Evolutionary conservation across 2,888 invertebrate genomes (phyloP).

Genomic region (Amphimallon solstitiale): DNA sequence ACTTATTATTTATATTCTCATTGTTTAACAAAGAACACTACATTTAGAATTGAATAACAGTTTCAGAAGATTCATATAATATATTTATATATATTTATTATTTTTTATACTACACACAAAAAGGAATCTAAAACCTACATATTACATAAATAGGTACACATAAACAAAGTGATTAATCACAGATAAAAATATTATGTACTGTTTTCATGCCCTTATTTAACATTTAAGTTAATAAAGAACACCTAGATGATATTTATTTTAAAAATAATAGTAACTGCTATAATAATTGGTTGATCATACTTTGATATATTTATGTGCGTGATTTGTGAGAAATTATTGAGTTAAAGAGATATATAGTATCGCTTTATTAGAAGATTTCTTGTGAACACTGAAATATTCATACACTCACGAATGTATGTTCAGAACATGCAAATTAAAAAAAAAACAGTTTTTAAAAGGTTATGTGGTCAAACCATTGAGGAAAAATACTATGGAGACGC

Average conservation of each 20-base stretch:
- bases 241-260: background rate
- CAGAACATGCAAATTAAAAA: background rate
- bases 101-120: slow-evolving; percentile 43
- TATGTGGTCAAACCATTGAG: too few relatives aligned
- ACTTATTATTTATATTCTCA: background rate
- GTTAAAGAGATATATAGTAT: background rate
- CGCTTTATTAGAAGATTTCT: background rate
- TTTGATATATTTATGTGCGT: slow-evolving; percentile 50
- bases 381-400: background rate
- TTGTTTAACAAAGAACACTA: slow-evolving; percentile 46
- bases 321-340: slow-evolving; percentile 43
- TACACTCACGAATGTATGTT: background rate
- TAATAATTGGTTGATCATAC: slow-evolving; percentile 30
- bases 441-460: background rate
- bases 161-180: slow-evolving; percentile 56
- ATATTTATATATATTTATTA: slow-evolving; percentile 45
- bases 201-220: slow-evolving; percentile 23
- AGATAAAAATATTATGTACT: slow-evolving; percentile 56
- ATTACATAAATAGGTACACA: slow-evolving; percentile 40
- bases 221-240: slow-evolving; percentile 27
- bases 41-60: slow-evolving; percentile 47
- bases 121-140: slow-evolving; percentile 42
- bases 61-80: slow-evolving; percentile 43
- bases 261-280: background rate
- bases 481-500: too few relatives aligned